phyloP scores from a whole-genome alignment of 1,140 invertebrate genomes.

The Eufriesea mexicana region DNA sequence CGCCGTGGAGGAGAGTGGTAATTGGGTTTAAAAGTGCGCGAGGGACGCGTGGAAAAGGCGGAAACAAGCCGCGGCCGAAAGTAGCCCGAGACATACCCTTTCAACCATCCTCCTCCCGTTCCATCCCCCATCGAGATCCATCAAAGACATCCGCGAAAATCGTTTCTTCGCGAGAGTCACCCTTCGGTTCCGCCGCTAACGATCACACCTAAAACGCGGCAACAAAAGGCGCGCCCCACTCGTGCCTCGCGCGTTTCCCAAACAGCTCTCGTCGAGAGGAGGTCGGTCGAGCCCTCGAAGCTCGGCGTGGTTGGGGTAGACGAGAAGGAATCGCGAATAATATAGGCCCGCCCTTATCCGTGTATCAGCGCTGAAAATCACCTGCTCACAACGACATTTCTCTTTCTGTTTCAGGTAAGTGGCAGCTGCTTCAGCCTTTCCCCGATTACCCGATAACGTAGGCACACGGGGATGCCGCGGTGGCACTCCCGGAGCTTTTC shows the following conservation, averaged over 20 bases:
- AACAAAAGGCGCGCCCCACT: constrained; percentile 38
- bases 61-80: neutral
- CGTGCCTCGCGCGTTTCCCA: constrained; percentile 38
- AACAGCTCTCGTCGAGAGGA: constrained; percentile 27
- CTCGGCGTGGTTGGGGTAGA: neutral
- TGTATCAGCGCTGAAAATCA: constrained; percentile 41
- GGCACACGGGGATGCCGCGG: constrained; percentile 1
- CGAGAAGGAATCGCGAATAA: constrained; percentile 34
- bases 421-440: constrained; percentile 48
- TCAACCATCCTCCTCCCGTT: neutral
- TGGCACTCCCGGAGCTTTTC: constrained; percentile 35
- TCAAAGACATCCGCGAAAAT: constrained; percentile 18
- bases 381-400: constrained; percentile 53
- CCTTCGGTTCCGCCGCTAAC: constrained; percentile 20
- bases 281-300: neutral
- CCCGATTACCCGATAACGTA: constrained; percentile 58
- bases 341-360: constrained; percentile 20
- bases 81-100: neutral
- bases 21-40: neutral
- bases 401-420: constrained; percentile 77
- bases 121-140: neutral
- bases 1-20: too few species aligned
- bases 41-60: neutral
- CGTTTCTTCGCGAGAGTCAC: constrained; percentile 28
- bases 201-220: constrained; percentile 22